phyloP scores from a whole-genome alignment of 2,888 invertebrate species.

The Dolichopus griseipennis region DNA sequence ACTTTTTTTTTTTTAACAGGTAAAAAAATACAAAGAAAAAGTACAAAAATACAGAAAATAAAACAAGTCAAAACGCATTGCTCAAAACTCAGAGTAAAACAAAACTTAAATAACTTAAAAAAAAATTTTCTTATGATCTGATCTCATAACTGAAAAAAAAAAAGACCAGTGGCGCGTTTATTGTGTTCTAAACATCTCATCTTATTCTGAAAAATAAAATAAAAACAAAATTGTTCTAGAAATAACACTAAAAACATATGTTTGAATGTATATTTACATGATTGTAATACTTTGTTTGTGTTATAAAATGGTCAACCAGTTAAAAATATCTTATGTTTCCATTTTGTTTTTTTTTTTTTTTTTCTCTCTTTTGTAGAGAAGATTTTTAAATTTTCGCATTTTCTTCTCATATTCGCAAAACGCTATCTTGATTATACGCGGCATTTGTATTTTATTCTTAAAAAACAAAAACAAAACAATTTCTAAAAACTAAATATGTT shows the following conservation, averaged over 20 bases:
- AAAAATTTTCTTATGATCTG: too few relatives aligned
- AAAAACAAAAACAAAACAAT: neutral
- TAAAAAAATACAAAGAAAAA: too few relatives aligned
- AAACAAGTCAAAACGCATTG: too few relatives aligned
- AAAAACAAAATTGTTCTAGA: neutral
- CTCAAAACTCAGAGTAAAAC: too few relatives aligned
- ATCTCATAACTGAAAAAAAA: neutral
- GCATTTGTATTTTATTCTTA: neutral
- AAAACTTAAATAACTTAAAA: too few relatives aligned
- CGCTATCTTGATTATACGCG: neutral
- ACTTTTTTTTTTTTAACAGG: too few relatives aligned
- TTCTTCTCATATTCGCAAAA: neutral
- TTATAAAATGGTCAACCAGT: neutral
- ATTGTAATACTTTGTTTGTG: neutral
- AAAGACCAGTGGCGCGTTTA: neutral
- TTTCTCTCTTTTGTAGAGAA: neutral
- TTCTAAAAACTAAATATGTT: too few relatives aligned
- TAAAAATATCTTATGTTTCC: neutral
- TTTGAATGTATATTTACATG: neutral
- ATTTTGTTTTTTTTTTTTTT: neutral
- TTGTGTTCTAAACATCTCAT: neutral
- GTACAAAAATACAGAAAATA: too few relatives aligned
- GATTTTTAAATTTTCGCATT: neutral
- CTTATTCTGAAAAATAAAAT: neutral
- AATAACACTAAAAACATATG: slow-evolving; percentile 1